Conservation (phyloP, 2,888 invertebrate species). For the Lasioglossum villosulum region DNA sequence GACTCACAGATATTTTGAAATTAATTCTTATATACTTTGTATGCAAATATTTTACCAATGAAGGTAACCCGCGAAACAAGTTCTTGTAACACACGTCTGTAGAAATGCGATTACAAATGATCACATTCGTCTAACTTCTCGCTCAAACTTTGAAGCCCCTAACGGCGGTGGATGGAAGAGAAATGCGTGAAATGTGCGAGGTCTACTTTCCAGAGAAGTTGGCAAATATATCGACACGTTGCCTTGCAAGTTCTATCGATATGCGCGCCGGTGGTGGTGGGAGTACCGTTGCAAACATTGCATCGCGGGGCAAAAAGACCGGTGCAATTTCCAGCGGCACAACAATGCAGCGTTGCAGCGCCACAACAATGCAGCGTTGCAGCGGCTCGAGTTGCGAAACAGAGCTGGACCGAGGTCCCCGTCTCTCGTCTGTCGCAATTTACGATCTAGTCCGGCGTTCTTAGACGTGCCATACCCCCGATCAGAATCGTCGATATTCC, state of each 20-base stretch:
- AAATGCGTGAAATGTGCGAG: neutral
- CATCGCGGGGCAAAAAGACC: slow-evolving; percentile 59
- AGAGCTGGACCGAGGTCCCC: slow-evolving; percentile 47
- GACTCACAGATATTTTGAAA: too few species aligned
- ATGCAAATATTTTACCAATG: too few species aligned
- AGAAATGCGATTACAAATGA: too few species aligned
- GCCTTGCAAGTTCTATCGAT: neutral
- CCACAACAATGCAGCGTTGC: too few species aligned
- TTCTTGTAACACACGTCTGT: too few species aligned
- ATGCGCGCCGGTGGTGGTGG: slow-evolving; percentile 44
- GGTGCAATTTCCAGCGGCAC: slow-evolving; percentile 65
- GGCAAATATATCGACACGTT: neutral
- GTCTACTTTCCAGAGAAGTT: neutral
- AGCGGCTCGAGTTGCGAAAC: slow-evolving; percentile 50
- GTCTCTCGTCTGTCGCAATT: slow-evolving; percentile 80
- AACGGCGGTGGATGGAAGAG: neutral
- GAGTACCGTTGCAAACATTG: slow-evolving; percentile 69
- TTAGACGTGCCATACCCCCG: slow-evolving; percentile 45
- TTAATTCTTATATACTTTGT: too few species aligned
- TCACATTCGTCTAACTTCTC: too few species aligned
- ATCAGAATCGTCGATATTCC: slow-evolving; percentile 49
- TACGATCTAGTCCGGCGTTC: slow-evolving; percentile 57
- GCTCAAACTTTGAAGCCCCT: too few species aligned
- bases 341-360: slow-evolving; percentile 70
- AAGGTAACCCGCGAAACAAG: too few species aligned